phyloP scores from a whole-genome alignment of 2,888 invertebrate species.

The Aspidiotus rigidus region DNA sequence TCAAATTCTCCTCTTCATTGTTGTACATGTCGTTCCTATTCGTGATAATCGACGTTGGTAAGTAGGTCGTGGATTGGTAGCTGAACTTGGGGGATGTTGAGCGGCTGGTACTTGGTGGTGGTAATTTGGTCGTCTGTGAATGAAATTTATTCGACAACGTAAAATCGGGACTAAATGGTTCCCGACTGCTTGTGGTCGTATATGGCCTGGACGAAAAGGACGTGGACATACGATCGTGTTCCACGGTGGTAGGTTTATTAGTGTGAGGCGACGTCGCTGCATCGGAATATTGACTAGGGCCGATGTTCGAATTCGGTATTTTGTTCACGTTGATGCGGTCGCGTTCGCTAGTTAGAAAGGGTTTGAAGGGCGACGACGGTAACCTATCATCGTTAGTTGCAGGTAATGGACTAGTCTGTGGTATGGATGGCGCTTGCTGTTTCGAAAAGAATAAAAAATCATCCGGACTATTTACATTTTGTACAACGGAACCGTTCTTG shows the following conservation, averaged over 20 bases:
- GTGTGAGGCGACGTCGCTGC: slow-evolving; percentile 13
- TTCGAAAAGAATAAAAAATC: slow-evolving; percentile 40
- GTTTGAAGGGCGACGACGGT: slow-evolving; percentile 8
- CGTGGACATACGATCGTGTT: slow-evolving; percentile 35
- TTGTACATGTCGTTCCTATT: slow-evolving; percentile 30
- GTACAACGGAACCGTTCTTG: slow-evolving; percentile 44
- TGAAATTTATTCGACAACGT: slow-evolving; percentile 6
- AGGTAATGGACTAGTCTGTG: slow-evolving; percentile 32
- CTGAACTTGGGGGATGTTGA: slow-evolving; percentile 26
- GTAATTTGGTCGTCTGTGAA: slow-evolving; percentile 12
- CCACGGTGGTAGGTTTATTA: slow-evolving; percentile 7
- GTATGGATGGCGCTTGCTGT: slow-evolving; percentile 35
- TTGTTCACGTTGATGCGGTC: background rate
- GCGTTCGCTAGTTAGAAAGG: background rate
- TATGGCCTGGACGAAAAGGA: slow-evolving; percentile 35
- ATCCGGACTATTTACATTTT: slow-evolving; percentile 44
- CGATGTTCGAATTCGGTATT: slow-evolving; percentile 12
- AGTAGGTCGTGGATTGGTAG: slow-evolving; percentile 29
- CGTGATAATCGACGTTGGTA: slow-evolving; percentile 6
- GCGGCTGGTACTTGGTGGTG: slow-evolving; percentile 7
- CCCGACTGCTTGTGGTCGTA: slow-evolving; percentile 20
- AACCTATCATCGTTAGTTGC: slow-evolving; percentile 25
- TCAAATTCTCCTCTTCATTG: slow-evolving; percentile 41
- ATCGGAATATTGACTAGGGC: slow-evolving; percentile 31
- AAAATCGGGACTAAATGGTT: slow-evolving; percentile 29